Conservation (phyloP, 2,888 invertebrate genomes). For the Cantharis rufa region DNA sequence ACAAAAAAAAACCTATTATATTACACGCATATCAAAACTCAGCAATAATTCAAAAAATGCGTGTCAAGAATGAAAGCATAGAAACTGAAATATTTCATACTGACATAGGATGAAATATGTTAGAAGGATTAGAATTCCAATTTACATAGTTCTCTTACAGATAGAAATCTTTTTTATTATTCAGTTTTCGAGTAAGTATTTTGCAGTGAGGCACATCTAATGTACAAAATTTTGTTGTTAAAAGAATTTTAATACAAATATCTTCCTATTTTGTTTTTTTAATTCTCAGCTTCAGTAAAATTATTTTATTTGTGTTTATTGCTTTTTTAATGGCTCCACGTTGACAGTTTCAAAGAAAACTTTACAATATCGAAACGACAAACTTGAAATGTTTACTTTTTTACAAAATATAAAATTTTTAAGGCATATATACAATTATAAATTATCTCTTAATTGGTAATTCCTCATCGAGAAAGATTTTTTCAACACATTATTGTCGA, state of each 20-base stretch:
- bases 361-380: not conserved
- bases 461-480: too few relatives aligned
- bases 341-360: not conserved
- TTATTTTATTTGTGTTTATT: not conserved
- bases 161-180: conserved; percentile 17
- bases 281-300: not conserved
- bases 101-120: conserved; percentile 24
- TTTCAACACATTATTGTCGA: too few relatives aligned
- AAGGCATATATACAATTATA: too few relatives aligned
- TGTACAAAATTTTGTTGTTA: not conserved
- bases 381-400: not conserved
- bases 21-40: conserved; percentile 21
- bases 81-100: conserved; percentile 23
- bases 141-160: conserved; percentile 22
- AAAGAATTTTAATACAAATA: not conserved
- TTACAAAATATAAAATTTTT: not conserved
- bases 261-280: not conserved
- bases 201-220: not conserved
- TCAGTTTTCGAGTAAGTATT: not conserved
- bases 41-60: conserved; percentile 27
- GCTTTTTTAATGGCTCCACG: not conserved
- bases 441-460: too few relatives aligned
- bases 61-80: conserved; percentile 23
- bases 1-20: conserved; percentile 20
- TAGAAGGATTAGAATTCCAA: conserved; percentile 24